These are phyloP conservation scores for Neomonachus schauinslandi DNA, from an alignment of 2,113 vertebrate species.

Conservation along the genomic window DNA sequence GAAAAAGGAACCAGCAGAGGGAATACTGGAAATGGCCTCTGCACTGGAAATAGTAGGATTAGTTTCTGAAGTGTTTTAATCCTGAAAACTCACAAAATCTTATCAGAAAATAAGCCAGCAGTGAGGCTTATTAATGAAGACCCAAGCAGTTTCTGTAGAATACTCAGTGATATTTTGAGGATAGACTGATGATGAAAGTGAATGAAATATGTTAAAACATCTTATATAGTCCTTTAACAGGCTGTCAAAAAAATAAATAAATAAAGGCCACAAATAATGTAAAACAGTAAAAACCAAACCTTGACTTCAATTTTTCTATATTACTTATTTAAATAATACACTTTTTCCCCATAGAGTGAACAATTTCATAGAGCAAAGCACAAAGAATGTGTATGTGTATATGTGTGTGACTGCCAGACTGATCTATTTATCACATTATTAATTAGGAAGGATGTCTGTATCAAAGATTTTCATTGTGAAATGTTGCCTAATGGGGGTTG, in stretches of 20 bases:
- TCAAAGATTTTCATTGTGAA: neutral
- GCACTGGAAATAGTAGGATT: neutral
- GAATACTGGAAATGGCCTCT: neutral
- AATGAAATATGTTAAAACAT: neutral
- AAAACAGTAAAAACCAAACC: neutral
- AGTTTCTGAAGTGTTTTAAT: neutral
- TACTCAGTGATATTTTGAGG: neutral
- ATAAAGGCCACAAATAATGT: neutral
- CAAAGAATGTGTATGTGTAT: neutral
- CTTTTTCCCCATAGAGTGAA: neutral
- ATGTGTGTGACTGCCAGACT: neutral
- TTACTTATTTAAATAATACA: neutral
- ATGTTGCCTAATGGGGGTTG: neutral
- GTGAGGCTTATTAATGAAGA: neutral
- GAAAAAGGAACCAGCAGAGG: neutral
- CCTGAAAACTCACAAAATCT: neutral
- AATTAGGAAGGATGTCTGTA: constrained; percentile 12
- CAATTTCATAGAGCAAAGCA: neutral
- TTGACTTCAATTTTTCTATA: neutral
- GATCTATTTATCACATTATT: neutral
- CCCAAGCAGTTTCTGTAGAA: neutral
- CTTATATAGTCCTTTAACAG: neutral
- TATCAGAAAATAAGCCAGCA: constrained; percentile 10
- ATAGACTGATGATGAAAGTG: neutral
- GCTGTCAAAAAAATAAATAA: neutral